Percentiles rank a stretch among this genome's conserved stretches.
phyloP scores from a whole-genome alignment of 2,113 vertebrate species.

The Cervus canadensis region DNA sequence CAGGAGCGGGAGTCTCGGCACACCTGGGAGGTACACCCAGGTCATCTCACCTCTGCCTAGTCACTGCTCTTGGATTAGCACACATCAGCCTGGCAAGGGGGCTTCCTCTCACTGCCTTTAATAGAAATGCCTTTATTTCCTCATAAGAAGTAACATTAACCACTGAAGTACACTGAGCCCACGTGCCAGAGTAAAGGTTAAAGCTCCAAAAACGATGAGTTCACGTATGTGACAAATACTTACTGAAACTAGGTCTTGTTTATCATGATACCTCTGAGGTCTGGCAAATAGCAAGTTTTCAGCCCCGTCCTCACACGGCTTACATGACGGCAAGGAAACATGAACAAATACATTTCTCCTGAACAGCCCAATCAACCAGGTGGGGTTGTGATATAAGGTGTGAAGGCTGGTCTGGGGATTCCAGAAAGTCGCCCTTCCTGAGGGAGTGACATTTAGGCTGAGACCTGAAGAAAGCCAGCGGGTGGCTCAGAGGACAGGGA shows the following conservation, averaged over 20 bases:
- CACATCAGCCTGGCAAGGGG: no score
- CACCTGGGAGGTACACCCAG: background rate
- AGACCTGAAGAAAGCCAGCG: background rate
- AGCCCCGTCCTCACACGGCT: background rate
- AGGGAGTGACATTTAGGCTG: background rate
- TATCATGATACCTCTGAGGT: accelerated
- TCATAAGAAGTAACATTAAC: background rate
- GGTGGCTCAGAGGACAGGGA: background rate
- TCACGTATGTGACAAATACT: background rate
- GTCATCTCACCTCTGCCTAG: background rate
- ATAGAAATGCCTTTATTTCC: background rate
- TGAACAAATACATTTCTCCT: background rate
- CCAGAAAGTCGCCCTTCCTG: background rate
- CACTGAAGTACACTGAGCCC: background rate
- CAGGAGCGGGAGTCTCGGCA: background rate
- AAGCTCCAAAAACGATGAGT: background rate
- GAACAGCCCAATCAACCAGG: accelerated
- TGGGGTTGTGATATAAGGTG: accelerated
- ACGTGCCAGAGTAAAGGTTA: no score
- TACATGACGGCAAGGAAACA: background rate
- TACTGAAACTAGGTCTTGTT: accelerated
- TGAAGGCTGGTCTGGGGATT: background rate
- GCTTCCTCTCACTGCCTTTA: background rate
- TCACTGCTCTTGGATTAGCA: background rate
- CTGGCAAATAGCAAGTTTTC: accelerated